Evolutionary conservation across 2,113 vertebrate genomes (phyloP).

Genomic region (Poeciliopsis occidentalis): DNA sequence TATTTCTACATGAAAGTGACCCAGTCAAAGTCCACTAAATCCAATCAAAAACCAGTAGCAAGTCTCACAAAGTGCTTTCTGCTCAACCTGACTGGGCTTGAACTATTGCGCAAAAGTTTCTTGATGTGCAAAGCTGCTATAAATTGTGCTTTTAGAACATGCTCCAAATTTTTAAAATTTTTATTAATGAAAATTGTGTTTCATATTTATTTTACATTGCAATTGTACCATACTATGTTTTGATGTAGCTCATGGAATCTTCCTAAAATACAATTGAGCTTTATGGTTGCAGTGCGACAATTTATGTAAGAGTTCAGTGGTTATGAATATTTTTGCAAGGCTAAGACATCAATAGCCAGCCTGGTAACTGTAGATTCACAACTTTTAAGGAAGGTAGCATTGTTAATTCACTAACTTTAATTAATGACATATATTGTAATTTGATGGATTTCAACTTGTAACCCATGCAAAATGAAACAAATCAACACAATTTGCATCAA

Average conservation of each 20-base stretch:
- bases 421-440: constrained; percentile 23
- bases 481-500: constrained; percentile 8
- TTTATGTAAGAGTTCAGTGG: not conserved
- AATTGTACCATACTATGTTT: not conserved
- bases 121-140: not conserved
- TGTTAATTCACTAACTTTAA: constrained; percentile 19
- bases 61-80: not conserved
- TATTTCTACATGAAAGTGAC: too few species aligned
- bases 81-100: not conserved
- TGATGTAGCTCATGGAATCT: not conserved
- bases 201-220: not conserved
- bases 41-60: not conserved
- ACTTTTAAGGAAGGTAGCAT: constrained; percentile 31
- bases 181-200: not conserved
- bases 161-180: not conserved
- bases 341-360: not conserved
- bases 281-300: not conserved
- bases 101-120: not conserved
- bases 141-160: not conserved
- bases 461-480: constrained; percentile 55
- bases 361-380: not conserved
- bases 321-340: not conserved
- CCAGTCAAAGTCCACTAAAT: too few species aligned
- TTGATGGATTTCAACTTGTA: constrained; percentile 35
- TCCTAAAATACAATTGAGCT: not conserved